Conservation (phyloP, 2,888 invertebrate genomes). For the Eupeodes latifasciatus region DNA sequence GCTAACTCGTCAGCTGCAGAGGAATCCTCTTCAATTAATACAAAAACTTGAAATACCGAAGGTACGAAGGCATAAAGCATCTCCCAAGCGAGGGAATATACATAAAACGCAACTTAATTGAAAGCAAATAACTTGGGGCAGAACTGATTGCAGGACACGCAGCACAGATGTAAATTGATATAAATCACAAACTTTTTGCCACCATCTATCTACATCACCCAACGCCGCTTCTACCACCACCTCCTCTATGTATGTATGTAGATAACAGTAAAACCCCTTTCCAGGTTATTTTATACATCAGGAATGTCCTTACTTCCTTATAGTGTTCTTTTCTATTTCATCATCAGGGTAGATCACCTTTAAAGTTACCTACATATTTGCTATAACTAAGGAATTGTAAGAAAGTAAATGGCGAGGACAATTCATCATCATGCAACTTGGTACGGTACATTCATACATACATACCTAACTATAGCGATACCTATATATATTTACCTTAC, state of each 20-base stretch:
- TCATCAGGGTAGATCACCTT: neutral
- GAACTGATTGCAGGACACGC: conserved; percentile 71
- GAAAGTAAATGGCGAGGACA: conserved; percentile 60
- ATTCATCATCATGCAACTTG: conserved; percentile 63
- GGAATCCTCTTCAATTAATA: conserved; percentile 37
- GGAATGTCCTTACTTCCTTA: conserved; percentile 48
- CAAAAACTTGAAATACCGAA: neutral
- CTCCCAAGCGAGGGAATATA: conserved; percentile 20
- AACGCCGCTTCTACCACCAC: neutral
- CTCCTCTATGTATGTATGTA: too few relatives aligned
- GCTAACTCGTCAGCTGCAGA: conserved; percentile 49
- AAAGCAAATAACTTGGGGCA: conserved; percentile 65
- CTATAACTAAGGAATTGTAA: neutral
- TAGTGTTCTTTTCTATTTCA: neutral
- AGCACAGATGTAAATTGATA: conserved; percentile 73
- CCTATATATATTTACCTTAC: neutral
- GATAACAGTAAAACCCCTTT: neutral
- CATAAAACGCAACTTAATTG: conserved; percentile 59
- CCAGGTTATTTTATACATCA: conserved; percentile 25
- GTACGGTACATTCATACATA: neutral
- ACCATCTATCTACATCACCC: conserved; percentile 11
- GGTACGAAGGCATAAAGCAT: neutral
- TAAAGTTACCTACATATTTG: neutral
- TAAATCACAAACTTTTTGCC: conserved; percentile 67
- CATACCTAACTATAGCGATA: too few relatives aligned